A percentile compares a stretch with the other conserved stretches of the same genome.
These are phyloP conservation scores for Idaea dimidiata DNA, from an alignment of 2,888 invertebrate species.

Conservation along the genomic window DNA sequence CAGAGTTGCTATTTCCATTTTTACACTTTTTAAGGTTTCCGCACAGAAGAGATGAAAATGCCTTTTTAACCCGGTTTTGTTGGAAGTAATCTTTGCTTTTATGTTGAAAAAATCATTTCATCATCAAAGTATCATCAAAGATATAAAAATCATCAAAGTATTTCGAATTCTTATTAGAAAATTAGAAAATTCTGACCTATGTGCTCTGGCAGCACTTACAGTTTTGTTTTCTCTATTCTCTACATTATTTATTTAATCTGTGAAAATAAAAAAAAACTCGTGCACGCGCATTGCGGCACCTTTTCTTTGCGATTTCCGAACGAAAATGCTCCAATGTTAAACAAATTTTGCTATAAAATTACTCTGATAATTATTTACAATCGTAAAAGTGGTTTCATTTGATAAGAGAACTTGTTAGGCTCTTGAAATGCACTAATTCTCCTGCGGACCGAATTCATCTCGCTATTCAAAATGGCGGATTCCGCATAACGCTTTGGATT, in stretches of 20 bases:
- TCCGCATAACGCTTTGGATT: constrained; percentile 52
- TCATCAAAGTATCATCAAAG: neutral
- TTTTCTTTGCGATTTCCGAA: neutral
- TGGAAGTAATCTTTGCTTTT: too few species aligned
- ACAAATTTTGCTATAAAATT: neutral
- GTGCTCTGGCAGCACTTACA: neutral
- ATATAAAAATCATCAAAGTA: neutral
- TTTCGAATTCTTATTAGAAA: too few species aligned
- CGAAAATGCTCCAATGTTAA: neutral
- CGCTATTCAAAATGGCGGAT: constrained; percentile 69
- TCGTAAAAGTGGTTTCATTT: constrained; percentile 12
- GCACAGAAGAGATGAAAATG: too few species aligned
- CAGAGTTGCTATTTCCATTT: neutral
- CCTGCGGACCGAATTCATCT: neutral
- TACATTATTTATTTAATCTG: constrained; percentile 7
- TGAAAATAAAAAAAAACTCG: constrained; percentile 10
- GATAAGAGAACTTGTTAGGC: neutral
- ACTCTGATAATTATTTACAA: neutral
- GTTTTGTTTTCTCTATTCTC: neutral
- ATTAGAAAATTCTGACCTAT: neutral
- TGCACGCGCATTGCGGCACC: constrained; percentile 16
- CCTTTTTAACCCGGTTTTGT: too few species aligned
- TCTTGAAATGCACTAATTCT: constrained; percentile 7
- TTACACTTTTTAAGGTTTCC: constrained; percentile 2
- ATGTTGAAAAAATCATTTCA: too few species aligned